Evolutionary conservation across 2,113 vertebrate genomes (phyloP).

Genomic region (Porphyrio hochstetteri): DNA sequence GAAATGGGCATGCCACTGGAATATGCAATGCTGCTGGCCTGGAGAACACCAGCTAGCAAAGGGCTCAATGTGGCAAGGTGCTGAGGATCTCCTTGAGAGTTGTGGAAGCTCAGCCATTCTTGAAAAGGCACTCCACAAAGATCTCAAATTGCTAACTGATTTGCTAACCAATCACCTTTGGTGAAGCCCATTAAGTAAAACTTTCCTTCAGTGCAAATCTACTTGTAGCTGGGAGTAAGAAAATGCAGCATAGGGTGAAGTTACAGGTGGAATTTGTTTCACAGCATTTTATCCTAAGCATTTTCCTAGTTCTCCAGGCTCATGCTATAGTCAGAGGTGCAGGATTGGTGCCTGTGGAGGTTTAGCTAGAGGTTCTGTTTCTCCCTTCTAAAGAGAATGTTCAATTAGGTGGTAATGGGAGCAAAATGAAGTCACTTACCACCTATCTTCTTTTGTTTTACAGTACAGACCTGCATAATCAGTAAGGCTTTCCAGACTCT

Average conservation of each 20-base stretch:
- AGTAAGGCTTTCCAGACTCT: neutral
- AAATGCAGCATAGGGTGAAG: neutral
- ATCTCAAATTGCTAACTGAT: accelerated
- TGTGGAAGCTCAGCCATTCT: neutral
- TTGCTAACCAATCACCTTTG: neutral
- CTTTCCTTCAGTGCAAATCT: neutral
- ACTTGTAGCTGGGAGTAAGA: neutral
- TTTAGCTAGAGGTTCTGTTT: neutral
- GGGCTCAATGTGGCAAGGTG: neutral
- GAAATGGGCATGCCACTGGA: neutral
- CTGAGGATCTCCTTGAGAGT: neutral
- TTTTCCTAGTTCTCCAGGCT: neutral
- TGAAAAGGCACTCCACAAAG: neutral
- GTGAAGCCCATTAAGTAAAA: neutral
- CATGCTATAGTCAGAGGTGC: neutral
- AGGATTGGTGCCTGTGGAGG: neutral
- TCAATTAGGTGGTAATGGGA: neutral
- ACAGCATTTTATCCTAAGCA: neutral
- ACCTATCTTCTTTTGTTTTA: neutral
- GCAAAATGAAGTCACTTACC: neutral
- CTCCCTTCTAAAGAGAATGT: neutral
- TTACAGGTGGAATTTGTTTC: neutral
- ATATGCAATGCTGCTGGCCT: neutral
- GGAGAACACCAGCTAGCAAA: accelerated
- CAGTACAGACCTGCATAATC: neutral